These are phyloP conservation scores for Hypothenemus hampei DNA, from an alignment of 1,140 invertebrate species.

Conservation along the genomic window DNA sequence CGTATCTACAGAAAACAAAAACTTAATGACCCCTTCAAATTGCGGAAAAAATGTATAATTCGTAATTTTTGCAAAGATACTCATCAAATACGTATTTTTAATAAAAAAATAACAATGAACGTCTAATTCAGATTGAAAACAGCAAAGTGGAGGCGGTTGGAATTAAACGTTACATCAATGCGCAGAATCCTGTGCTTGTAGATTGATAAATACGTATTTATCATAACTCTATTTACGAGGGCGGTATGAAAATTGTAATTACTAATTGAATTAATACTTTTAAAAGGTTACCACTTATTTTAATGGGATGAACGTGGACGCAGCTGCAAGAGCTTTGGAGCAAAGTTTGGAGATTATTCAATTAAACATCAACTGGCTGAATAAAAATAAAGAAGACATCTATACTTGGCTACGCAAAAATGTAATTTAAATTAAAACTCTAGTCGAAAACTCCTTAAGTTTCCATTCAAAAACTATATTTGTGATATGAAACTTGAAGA, in stretches of 20 bases:
- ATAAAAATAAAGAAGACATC: slow-evolving; percentile 53
- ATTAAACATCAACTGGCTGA: slow-evolving; percentile 72
- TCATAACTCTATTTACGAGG: too few relatives aligned
- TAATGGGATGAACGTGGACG: slow-evolving; percentile 60
- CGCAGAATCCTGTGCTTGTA: neutral
- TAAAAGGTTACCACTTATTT: slow-evolving; percentile 67
- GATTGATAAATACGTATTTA: neutral
- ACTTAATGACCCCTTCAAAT: too few relatives aligned
- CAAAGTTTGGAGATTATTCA: slow-evolving; percentile 73
- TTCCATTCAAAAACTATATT: neutral
- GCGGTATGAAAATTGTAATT: neutral
- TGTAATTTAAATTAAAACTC: slow-evolving; percentile 27
- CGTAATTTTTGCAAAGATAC: too few relatives aligned
- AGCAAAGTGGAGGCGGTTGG: too few relatives aligned
- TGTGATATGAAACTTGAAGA: neutral
- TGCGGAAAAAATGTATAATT: too few relatives aligned
- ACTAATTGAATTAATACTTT: neutral
- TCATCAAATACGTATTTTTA: neutral
- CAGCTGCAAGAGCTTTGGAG: slow-evolving; percentile 60
- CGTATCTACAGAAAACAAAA: neutral
- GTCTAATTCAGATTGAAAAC: too few relatives aligned
- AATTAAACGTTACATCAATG: too few relatives aligned
- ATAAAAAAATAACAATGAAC: neutral
- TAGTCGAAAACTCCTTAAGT: neutral
- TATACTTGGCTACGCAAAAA: slow-evolving; percentile 42